Evolutionary conservation across 2,113 vertebrate genomes (phyloP), one percentile per base, ranked within the genome.

Genomic region (Eulemur macaco): DNA sequence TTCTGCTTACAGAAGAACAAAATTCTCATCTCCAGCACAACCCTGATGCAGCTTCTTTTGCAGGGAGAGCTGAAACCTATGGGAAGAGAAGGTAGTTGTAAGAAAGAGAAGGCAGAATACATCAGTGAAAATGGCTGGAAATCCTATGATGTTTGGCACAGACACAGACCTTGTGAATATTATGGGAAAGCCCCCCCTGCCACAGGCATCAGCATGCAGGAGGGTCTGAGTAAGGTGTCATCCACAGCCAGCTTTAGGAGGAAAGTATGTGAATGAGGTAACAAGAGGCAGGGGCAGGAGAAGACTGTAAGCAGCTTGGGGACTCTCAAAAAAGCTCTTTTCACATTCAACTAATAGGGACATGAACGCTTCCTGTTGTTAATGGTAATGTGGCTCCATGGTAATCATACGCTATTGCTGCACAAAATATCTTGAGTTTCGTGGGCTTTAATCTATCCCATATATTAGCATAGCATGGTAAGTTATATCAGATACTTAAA

Each of bases 141-240:
- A 2, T 2, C 8, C 29, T 7, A 0, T n/a, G 31, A 73, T 50
- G 56, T 5, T 23, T 34, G 27, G 5, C 18, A 15, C 4, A 77
- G 10, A 14, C 31, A 20, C 1, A 14, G 17, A 31, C 3, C 1
- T 29, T 20, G 12, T 15, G 29, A 64, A 3, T 42, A 3, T 27
- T 52, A n/a, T 5, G 0, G 12, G 9, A 42, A 73, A 18, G 3
- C 6, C 1, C 6, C 6, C 25, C n/a, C 29, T 66, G 6, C 27
- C 23, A 15, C 8, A 37, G 14, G 6, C 20, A 29, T 52, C 9
- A 77, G 5, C 18, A 37, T 12, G n/a, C 1, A 20, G n/a, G 20
- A 74, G 21, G 1, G 0, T 23, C 4, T 86, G 17, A 20, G 0
- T 52, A 12, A 23, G 0, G 0, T 63, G 15, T 45, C 5, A 21